Conservation (phyloP, 2,797 vertebrate genomes). For the Alcedo quadribrachys region DNA sequence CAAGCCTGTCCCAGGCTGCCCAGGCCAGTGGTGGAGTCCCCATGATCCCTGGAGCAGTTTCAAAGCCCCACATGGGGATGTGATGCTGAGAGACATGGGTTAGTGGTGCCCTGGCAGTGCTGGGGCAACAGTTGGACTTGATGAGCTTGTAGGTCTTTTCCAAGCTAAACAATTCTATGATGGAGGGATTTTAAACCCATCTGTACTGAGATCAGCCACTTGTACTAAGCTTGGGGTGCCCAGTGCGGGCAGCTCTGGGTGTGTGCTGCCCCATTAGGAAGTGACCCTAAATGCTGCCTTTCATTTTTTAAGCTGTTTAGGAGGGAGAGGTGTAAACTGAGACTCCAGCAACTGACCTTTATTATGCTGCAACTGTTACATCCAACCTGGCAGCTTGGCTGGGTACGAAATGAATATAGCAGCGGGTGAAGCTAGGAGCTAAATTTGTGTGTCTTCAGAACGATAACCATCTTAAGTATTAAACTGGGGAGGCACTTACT, state of each 20-base stretch:
- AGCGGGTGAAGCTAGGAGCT: constrained; percentile 80
- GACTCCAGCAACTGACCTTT: constrained; percentile 50
- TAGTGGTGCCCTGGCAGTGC: not conserved
- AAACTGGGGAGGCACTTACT: constrained; percentile 63
- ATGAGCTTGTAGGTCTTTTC: not conserved
- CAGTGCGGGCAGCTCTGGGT: not conserved
- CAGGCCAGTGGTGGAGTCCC: no score
- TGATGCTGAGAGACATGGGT: not conserved
- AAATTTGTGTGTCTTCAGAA: constrained; percentile 88
- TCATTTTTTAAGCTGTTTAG: not conserved
- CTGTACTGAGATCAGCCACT: not conserved
- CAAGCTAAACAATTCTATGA: not conserved
- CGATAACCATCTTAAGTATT: constrained; percentile 78
- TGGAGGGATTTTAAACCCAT: fast-evolving
- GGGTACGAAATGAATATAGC: constrained; percentile 76
- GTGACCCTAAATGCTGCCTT: not conserved
- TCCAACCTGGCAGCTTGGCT: constrained; percentile 21
- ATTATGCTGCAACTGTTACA: not conserved
- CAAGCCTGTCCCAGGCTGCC: no score
- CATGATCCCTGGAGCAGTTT: not conserved
- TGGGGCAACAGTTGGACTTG: no score
- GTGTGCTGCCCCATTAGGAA: fast-evolving
- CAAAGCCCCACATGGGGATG: not conserved
- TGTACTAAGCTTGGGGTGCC: fast-evolving
- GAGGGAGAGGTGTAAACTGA: constrained; percentile 66